Conservation (phyloP, 2,888 invertebrate genomes). For the Sepioteuthis lessoniana region DNA sequence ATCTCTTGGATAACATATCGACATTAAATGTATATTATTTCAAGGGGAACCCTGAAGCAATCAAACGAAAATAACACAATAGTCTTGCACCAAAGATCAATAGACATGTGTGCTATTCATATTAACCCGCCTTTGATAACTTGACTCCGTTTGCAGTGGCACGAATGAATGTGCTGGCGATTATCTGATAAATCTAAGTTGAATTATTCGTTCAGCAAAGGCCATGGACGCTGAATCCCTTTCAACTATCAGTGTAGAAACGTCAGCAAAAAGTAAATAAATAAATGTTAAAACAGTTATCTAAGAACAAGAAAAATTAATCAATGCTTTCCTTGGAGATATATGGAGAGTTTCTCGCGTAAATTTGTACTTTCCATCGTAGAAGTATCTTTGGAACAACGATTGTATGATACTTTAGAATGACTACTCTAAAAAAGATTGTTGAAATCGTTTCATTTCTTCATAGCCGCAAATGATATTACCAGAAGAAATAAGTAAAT, state of each 20-base stretch:
- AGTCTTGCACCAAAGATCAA: not conserved
- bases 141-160: not conserved
- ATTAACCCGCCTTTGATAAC: not conserved
- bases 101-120: not conserved
- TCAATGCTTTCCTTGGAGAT: not conserved
- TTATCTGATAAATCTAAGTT: not conserved
- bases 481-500: too few species aligned
- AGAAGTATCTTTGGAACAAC: not conserved
- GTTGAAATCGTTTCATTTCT: too few species aligned
- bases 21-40: not conserved
- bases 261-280: not conserved
- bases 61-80: conserved; percentile 16
- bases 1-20: not conserved
- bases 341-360: not conserved
- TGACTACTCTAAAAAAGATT: not conserved
- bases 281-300: not conserved
- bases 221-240: not conserved
- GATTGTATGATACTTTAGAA: not conserved
- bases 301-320: not conserved
- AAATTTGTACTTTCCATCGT: not conserved
- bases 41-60: not conserved
- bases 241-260: not conserved
- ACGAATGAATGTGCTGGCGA: not conserved
- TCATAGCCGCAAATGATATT: too few species aligned
- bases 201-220: not conserved